phyloP scores from a whole-genome alignment of 1,140 invertebrate genomes.

The Oreohelix idahoensis region DNA sequence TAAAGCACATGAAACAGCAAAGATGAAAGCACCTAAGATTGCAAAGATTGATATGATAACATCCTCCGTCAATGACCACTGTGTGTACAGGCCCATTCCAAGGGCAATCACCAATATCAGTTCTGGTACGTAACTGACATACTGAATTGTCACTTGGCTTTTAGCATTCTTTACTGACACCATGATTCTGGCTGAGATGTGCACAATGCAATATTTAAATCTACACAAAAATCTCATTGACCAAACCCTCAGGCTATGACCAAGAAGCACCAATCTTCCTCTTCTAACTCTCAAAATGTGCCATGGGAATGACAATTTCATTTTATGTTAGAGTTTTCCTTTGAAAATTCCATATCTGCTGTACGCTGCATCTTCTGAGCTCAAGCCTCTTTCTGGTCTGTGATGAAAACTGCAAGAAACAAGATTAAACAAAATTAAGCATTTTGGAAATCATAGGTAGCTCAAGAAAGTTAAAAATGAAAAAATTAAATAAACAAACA shows the following conservation, averaged over 20 bases:
- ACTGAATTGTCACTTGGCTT: constrained; percentile 46
- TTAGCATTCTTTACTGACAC: constrained; percentile 42
- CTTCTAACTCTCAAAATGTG: background rate
- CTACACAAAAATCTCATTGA: background rate
- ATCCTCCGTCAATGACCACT: constrained; percentile 62
- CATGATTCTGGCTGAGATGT: constrained; percentile 24
- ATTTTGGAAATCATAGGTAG: no score
- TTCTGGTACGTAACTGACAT: constrained; percentile 59
- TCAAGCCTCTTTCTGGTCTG: background rate
- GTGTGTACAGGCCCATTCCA: constrained; percentile 65
- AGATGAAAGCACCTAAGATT: constrained; percentile 63
- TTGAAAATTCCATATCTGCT: background rate
- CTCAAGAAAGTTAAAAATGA: no score
- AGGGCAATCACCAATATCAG: constrained; percentile 64
- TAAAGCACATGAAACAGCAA: constrained; percentile 62
- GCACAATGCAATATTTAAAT: constrained; percentile 27
- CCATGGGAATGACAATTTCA: background rate
- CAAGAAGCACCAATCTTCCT: background rate
- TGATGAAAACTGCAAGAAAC: background rate
- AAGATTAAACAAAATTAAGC: no score
- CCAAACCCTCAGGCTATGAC: background rate
- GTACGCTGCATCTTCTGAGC: background rate
- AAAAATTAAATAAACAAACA: no score
- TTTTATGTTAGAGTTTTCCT: background rate
- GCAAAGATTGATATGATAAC: constrained; percentile 57